phyloP scores from a whole-genome alignment of 1,140 invertebrate species.

The Hylyphantes graminicola region DNA sequence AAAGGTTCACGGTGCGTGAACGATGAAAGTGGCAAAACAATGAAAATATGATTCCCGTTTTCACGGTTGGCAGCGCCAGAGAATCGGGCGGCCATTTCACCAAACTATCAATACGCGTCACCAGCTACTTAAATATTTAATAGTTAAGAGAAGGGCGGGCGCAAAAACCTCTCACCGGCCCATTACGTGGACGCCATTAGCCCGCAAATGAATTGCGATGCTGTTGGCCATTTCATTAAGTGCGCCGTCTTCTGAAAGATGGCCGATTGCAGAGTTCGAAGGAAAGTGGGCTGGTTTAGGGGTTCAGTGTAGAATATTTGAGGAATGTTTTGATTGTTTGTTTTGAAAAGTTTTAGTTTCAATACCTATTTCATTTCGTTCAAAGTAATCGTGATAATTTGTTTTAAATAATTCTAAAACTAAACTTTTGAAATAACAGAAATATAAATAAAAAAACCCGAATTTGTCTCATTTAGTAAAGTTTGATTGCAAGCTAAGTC shows the following conservation, averaged over 20 bases:
- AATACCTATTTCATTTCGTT: neutral
- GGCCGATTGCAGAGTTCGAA: neutral
- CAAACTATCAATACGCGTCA: conserved; percentile 34
- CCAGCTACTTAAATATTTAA: conserved; percentile 37
- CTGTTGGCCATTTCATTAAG: conserved; percentile 17
- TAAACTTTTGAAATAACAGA: neutral
- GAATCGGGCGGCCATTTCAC: conserved; percentile 9
- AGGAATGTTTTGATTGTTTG: neutral
- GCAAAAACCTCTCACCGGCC: conserved; percentile 12
- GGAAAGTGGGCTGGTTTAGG: neutral
- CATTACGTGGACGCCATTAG: conserved; percentile 35
- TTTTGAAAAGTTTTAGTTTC: neutral
- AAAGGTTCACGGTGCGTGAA: conserved; percentile 33
- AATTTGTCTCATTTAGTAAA: too few relatives aligned
- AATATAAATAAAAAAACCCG: neutral
- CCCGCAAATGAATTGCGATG: conserved; percentile 26
- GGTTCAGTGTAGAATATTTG: neutral
- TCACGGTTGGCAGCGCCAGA: neutral
- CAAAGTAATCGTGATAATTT: neutral
- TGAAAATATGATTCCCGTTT: conserved; percentile 38
- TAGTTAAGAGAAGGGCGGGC: neutral
- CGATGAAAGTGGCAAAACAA: conserved; percentile 3
- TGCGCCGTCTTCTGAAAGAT: conserved; percentile 5
- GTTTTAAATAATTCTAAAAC: neutral
- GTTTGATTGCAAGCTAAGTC: too few relatives aligned